A percentile compares a stretch with the other conserved stretches of the same genome.
phyloP scores from a whole-genome alignment of 2,797 vertebrate species.

The Gephyroberyx darwinii region DNA sequence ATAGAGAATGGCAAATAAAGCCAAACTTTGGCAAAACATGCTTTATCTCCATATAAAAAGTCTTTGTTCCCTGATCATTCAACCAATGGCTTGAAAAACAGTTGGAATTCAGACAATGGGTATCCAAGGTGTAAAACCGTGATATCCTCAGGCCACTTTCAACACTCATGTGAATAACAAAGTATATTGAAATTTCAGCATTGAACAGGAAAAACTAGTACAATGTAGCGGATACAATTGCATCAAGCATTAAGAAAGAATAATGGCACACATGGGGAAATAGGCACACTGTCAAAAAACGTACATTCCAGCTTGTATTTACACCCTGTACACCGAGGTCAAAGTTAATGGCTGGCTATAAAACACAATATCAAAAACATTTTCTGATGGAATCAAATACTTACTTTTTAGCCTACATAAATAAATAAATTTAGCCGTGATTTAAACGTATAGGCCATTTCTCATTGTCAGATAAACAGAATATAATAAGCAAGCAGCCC shows the following conservation, averaged over 20 bases:
- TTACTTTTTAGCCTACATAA: neutral
- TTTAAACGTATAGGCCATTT: too few species aligned
- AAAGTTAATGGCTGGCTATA: neutral
- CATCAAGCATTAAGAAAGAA: conserved; percentile 3
- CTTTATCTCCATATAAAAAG: conserved; percentile 35
- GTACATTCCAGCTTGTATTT: neutral
- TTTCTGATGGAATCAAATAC: neutral
- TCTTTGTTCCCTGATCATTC: neutral
- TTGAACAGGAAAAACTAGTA: conserved; percentile 28
- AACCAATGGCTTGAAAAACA: conserved; percentile 31
- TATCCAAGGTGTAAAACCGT: neutral
- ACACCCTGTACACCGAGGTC: neutral
- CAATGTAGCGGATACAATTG: conserved; percentile 6
- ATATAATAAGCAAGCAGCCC: neutral
- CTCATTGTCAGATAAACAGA: neutral
- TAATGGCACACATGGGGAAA: neutral
- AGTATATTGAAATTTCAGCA: conserved; percentile 22
- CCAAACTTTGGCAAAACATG: conserved; percentile 14
- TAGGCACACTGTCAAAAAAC: neutral
- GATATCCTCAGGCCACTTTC: conserved; percentile 4
- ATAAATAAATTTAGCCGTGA: neutral
- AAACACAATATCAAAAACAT: neutral
- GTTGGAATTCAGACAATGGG: neutral
- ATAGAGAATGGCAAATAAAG: conserved; percentile 10
- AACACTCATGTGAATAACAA: neutral